phyloP scores from a whole-genome alignment of 2,797 vertebrate genomes.

The Urocyon cinereoargenteus region DNA sequence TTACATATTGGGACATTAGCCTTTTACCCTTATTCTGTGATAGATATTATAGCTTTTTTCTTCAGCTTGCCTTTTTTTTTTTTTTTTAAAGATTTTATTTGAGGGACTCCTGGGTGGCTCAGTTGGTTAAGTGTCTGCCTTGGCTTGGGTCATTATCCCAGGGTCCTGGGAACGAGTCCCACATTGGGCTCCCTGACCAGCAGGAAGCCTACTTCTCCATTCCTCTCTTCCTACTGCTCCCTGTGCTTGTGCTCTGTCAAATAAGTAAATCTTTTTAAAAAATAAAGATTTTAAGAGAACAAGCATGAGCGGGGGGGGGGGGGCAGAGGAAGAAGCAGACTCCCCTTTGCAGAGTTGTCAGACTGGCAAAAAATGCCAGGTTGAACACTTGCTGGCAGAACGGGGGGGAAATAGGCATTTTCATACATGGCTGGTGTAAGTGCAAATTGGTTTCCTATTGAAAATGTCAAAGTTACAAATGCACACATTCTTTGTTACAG shows the following conservation, averaged over 20 bases:
- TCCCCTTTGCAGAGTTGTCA: background rate
- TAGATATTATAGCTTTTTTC: background rate
- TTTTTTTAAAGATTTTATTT: background rate
- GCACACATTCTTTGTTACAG: background rate
- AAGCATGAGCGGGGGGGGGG: too few relatives aligned
- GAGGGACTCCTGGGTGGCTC: background rate
- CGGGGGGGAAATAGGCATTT: background rate
- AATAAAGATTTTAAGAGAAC: too few relatives aligned
- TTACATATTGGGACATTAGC: background rate
- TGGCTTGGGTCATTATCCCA: too few relatives aligned
- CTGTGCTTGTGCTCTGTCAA: too few relatives aligned
- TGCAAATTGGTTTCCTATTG: background rate
- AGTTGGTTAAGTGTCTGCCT: too few relatives aligned
- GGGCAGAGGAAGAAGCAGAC: too few relatives aligned
- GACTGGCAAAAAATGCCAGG: background rate
- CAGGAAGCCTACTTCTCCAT: too few relatives aligned
- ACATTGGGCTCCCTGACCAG: too few relatives aligned
- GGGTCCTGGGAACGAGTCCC: too few relatives aligned
- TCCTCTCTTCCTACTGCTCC: too few relatives aligned
- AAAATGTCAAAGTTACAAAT: background rate
- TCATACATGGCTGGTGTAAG: background rate
- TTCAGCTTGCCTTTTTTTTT: background rate
- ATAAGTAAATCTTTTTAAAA: too few relatives aligned
- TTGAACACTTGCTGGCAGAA: background rate
- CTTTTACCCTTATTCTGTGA: background rate